phyloP scores from a whole-genome alignment of 30 jellyfish, hydroid and myxozoan species.

The Pelagia noctiluca region DNA sequence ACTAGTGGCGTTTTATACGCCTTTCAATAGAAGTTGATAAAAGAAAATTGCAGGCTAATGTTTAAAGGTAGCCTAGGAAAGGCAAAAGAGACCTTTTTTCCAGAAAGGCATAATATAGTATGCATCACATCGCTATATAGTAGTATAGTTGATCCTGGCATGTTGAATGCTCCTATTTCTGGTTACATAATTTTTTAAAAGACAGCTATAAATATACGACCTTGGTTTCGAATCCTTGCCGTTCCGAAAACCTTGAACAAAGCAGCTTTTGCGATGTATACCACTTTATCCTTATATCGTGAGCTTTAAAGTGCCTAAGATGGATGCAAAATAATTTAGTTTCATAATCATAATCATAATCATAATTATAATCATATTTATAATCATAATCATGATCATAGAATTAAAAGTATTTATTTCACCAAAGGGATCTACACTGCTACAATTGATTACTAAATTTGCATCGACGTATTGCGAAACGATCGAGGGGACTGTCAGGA shows the following conservation, averaged over 20 bases:
- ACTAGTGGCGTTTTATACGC: neutral
- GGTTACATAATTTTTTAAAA: neutral
- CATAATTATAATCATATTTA: no score
- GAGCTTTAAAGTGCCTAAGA: neutral
- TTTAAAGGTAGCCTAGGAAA: neutral
- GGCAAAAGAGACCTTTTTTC: neutral
- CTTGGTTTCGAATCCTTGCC: neutral
- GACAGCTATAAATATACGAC: neutral
- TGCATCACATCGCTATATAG: no score
- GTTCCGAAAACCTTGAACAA: no score
- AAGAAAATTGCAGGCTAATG: neutral
- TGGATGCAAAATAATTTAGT: no score
- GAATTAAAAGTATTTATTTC: neutral
- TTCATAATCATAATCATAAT: no score
- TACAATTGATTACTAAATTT: constrained; percentile 79
- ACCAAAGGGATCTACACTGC: constrained; percentile 77
- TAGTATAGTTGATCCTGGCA: no score
- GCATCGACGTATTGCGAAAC: constrained; percentile 91
- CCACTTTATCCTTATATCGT: neutral
- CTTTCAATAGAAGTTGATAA: neutral
- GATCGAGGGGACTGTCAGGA: constrained; percentile 90
- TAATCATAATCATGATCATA: no score
- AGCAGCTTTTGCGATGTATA: neutral
- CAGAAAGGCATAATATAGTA: no score
- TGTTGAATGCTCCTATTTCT: no score